Percentiles rank a stretch among this genome's conserved stretches.
phyloP scores from a whole-genome alignment of 2,888 invertebrate species.

The Rhamphomyia laevipes region DNA sequence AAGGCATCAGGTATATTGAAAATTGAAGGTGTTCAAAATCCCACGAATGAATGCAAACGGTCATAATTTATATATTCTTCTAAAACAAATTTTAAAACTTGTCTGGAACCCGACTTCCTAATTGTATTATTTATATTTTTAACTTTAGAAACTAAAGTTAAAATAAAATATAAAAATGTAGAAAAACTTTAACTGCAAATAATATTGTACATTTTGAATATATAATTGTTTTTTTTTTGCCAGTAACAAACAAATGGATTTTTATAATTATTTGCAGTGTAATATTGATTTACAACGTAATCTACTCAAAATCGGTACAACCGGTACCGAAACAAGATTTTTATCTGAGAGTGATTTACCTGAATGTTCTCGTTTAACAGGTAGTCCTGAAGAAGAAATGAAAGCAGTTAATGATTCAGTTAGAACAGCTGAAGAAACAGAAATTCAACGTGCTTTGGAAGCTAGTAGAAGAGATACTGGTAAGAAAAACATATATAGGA shows the following conservation, averaged over 20 bases:
- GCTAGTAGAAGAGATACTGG: slow-evolving; percentile 49
- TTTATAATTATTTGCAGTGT: too few species aligned
- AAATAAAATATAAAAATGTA: too few species aligned
- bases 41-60: too few species aligned
- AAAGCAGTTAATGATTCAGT: slow-evolving; percentile 23
- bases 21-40: too few species aligned
- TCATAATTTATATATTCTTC: too few species aligned
- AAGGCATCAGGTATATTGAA: slow-evolving; percentile 75
- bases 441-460: slow-evolving; percentile 59
- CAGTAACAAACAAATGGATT: too few species aligned
- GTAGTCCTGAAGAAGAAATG: slow-evolving; percentile 51
- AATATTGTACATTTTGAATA: not conserved
- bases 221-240: not conserved
- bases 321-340: slow-evolving; percentile 82
- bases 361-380: slow-evolving; percentile 70
- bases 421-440: slow-evolving; percentile 48
- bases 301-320: slow-evolving; percentile 84
- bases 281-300: slow-evolving; percentile 84
- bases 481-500: slow-evolving; percentile 4
- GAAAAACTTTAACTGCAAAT: not conserved
- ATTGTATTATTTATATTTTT: too few species aligned
- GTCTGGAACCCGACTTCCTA: too few species aligned
- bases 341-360: slow-evolving; percentile 58
- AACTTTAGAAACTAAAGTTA: too few species aligned
- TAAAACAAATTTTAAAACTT: too few species aligned